These are phyloP conservation scores for Oscheius myriophilus DNA, from an alignment of 2,888 invertebrate genomes.

Conservation along the genomic window DNA sequence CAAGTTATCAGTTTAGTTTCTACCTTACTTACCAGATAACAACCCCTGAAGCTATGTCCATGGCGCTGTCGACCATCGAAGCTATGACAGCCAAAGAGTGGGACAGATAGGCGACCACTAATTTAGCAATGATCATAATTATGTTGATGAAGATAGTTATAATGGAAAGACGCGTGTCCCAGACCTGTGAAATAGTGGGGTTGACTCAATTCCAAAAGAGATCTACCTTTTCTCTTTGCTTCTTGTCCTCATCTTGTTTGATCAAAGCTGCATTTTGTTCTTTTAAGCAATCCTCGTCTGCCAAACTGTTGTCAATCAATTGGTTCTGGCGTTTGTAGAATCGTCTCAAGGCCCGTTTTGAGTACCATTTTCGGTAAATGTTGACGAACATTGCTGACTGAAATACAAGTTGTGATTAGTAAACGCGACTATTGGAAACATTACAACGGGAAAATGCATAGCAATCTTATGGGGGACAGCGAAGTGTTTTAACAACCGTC, in stretches of 20 bases:
- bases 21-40: constrained; percentile 70
- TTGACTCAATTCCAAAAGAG: neutral
- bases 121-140: constrained; percentile 49
- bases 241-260: neutral
- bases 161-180: constrained; percentile 52
- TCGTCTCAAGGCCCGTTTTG: constrained; percentile 16
- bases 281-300: constrained; percentile 33
- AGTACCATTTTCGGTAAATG: constrained; percentile 14
- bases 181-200: constrained; percentile 25
- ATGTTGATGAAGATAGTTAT: constrained; percentile 52
- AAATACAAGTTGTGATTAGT: too few relatives aligned
- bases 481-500: too few relatives aligned
- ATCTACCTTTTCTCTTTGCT: constrained; percentile 9
- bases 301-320: constrained; percentile 33
- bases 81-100: constrained; percentile 73
- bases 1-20: neutral
- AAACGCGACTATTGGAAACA: too few relatives aligned
- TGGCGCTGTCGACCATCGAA: constrained; percentile 72
- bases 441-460: too few relatives aligned
- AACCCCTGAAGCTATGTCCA: constrained; percentile 72
- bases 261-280: constrained; percentile 19
- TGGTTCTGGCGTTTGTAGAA: constrained; percentile 42
- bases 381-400: constrained; percentile 8
- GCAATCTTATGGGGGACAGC: too few relatives aligned
- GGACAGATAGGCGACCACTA: constrained; percentile 71